phyloP scores from a whole-genome alignment of 2,888 invertebrate species.

The Andrena fulva region DNA sequence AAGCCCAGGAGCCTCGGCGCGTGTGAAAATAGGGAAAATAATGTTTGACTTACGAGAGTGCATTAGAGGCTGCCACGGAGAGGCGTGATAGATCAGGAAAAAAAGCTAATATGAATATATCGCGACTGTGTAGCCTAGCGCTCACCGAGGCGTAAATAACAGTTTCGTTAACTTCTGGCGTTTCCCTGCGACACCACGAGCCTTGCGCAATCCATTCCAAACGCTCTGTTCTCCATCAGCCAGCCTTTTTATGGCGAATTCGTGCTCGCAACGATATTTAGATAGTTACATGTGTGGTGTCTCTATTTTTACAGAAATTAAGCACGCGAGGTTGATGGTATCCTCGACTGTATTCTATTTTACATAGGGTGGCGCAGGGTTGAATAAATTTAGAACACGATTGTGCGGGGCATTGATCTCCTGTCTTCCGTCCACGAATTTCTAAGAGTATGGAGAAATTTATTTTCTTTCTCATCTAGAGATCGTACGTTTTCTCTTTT shows the following conservation, averaged over 20 bases:
- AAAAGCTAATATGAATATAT: constrained; percentile 24
- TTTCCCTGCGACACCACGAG: not conserved
- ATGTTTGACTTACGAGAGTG: not conserved
- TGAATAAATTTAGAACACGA: no score
- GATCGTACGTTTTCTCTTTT: no score
- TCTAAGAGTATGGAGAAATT: no score
- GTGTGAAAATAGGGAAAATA: constrained; percentile 1
- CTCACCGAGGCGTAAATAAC: constrained; percentile 22
- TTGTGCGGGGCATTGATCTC: no score
- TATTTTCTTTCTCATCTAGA: no score
- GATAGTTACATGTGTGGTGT: not conserved
- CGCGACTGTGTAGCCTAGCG: not conserved
- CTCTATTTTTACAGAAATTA: not conserved
- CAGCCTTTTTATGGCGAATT: not conserved
- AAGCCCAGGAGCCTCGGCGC: not conserved
- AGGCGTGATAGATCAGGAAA: constrained; percentile 15
- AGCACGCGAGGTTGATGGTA: not conserved
- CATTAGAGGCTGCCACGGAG: constrained; percentile 1
- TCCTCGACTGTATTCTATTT: no score
- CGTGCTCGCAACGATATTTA: not conserved
- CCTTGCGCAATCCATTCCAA: not conserved
- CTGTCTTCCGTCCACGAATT: no score
- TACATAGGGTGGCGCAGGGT: no score
- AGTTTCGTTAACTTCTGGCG: constrained; percentile 2
- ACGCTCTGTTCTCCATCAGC: not conserved